Base-by-base conservation (phyloP, 2,888 invertebrate species). In the Erynnis tages region DNA sequence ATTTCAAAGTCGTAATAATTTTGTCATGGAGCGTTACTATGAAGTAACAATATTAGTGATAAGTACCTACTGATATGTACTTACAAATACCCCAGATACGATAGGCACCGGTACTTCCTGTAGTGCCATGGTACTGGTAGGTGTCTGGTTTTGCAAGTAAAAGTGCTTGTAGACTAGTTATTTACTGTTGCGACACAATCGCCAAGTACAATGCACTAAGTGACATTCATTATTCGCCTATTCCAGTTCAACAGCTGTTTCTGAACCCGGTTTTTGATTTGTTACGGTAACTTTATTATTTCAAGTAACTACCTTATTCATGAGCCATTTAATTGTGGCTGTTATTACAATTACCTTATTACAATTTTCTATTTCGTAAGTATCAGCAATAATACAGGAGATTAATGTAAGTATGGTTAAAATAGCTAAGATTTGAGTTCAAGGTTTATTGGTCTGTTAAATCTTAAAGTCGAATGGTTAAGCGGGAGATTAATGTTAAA, bases 171-270 rank as follows among this genome's bases (percentile, higher is more conserved):
- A 58, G 59, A 56, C 60, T 55, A 53, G 59, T 57, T 62, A 64
- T 59, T 67, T 60, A 60, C 53, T 54, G 56, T 75, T 76, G 69
- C 74, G 66, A 72, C 69, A 73, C 66, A 58, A 62, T 61, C 62
- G 65, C 63, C 53, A 48, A 55, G 44, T 62, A 73, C 68, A 71
- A 71, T 65, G 61, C 66, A 58, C 62, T 63, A 67, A 69, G 66
- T 66, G 68, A 71, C 70, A 70, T 68, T 66, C 63, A 67, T 72
- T 73, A 70, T 65, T 66, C 67, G 62, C 60, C 60, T 62, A 59
- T 62, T 58, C 63, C 63, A 66, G 67, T 63, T 63, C 59, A 55
- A 57, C 58, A 55, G 62, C 55, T 64, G 61, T 63, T 45, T 63
- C 49, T 60, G 57, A 30, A 13, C 52, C 35, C 16, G 41, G 54